phyloP scores from a whole-genome alignment of 2,888 invertebrate genomes.

The Lysandra coridon region DNA sequence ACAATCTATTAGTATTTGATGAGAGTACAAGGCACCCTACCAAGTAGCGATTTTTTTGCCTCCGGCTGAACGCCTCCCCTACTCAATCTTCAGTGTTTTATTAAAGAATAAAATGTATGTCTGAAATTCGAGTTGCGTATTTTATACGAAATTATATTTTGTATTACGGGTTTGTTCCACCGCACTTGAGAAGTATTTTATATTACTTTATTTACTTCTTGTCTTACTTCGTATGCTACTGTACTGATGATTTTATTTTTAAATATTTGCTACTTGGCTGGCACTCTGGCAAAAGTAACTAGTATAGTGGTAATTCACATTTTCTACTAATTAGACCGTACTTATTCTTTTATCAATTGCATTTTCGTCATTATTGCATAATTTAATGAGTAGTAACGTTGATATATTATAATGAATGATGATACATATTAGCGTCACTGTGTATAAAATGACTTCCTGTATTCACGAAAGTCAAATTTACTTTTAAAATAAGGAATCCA shows the following conservation, averaged over 20 bases:
- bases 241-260: neutral
- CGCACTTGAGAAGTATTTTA: neutral
- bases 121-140: constrained; percentile 19
- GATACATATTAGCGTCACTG: neutral
- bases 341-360: too few relatives aligned
- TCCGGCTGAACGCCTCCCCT: constrained; percentile 52
- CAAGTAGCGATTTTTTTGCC: constrained; percentile 61
- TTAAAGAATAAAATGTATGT: constrained; percentile 28
- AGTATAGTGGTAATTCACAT: too few relatives aligned
- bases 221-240: neutral
- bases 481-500: neutral
- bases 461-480: neutral
- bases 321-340: too few relatives aligned
- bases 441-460: neutral
- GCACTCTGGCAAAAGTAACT: too few relatives aligned
- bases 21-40: constrained; percentile 27
- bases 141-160: constrained; percentile 19
- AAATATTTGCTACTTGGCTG: neutral
- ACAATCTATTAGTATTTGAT: constrained; percentile 67
- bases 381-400: neutral
- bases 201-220: neutral
- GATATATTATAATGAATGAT: too few relatives aligned
- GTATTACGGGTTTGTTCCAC: neutral
- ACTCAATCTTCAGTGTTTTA: constrained; percentile 46
- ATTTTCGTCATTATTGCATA: neutral